A percentile compares a stretch with the other conserved stretches of the same genome.
Conservation (phyloP, 1,140 invertebrate genomes). For the Trachelipus rathkii region DNA sequence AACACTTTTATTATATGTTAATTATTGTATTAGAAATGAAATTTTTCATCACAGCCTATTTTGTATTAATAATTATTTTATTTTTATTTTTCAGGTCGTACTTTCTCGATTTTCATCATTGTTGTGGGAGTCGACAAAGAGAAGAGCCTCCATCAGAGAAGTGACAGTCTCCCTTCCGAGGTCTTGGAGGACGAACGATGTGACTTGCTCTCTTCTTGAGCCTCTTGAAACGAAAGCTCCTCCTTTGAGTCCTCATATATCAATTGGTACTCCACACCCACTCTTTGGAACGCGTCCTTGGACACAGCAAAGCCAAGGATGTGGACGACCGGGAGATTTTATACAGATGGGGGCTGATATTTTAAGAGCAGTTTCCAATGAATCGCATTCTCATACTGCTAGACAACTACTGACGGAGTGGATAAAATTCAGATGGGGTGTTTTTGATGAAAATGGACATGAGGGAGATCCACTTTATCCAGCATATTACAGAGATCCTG, state of each 20-base stretch:
- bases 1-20: too few species aligned
- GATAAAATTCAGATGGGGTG: slow-evolving; percentile 65
- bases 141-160: slow-evolving; percentile 54
- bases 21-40: too few species aligned
- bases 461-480: slow-evolving; percentile 60
- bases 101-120: slow-evolving; percentile 35
- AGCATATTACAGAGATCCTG: slow-evolving; percentile 37
- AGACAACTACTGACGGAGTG: slow-evolving; percentile 60
- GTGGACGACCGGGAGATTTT: slow-evolving; percentile 59
- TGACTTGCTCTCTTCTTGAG: slow-evolving; percentile 40
- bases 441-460: slow-evolving; percentile 65
- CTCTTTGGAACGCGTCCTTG: slow-evolving; percentile 55
- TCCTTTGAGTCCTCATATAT: slow-evolving; percentile 51
- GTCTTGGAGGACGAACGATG: slow-evolving; percentile 51
- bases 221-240: slow-evolving; percentile 31
- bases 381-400: slow-evolving; percentile 43
- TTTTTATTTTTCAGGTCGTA: slow-evolving; percentile 34
- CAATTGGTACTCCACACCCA: slow-evolving; percentile 54
- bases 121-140: slow-evolving; percentile 56
- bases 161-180: slow-evolving; percentile 57
- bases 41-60: background rate
- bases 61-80: background rate
- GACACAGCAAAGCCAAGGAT: slow-evolving; percentile 60
- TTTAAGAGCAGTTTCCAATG: slow-evolving; percentile 51
- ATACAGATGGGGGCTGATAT: slow-evolving; percentile 56